Percentiles rank a stretch among this genome's conserved stretches.
Evolutionary conservation across 2,797 vertebrate genomes (phyloP).

Genomic region (Muscicapa striata): DNA sequence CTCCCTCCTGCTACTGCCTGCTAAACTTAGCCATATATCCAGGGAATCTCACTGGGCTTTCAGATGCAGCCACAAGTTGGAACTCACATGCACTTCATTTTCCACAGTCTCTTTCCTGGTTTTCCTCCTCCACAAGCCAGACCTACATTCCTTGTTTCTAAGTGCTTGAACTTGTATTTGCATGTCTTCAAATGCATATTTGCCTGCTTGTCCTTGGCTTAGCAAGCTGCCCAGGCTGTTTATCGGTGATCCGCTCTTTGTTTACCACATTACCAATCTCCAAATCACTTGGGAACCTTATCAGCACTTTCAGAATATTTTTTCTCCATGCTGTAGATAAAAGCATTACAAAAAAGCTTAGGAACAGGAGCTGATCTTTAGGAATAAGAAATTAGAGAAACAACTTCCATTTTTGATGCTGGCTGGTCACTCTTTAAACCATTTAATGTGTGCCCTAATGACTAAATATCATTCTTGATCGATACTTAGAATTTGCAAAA

Average conservation of each 20-base stretch:
- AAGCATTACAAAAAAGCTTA: neutral
- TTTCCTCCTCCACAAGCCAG: constrained; percentile 5
- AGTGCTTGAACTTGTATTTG: neutral
- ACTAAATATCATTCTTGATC: neutral
- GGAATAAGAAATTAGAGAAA: neutral
- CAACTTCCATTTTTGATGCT: neutral
- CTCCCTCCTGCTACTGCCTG: constrained; percentile 36
- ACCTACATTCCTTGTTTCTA: neutral
- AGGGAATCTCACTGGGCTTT: neutral
- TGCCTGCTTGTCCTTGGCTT: neutral
- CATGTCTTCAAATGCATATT: neutral
- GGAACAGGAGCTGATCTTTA: neutral
- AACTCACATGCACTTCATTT: constrained; percentile 8
- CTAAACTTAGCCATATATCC: constrained; percentile 20
- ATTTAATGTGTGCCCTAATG: neutral
- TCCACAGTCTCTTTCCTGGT: neutral
- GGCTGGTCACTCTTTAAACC: neutral
- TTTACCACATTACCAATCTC: neutral
- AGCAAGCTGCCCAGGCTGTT: neutral
- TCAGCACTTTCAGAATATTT: neutral
- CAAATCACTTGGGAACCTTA: constrained; percentile 3
- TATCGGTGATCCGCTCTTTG: neutral
- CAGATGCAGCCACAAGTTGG: neutral
- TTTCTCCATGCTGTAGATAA: neutral
- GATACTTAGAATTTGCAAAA: neutral